phyloP scores from a whole-genome alignment of 92 coral and sea anemone genomes.

The Hydrozoanthus gracilis region DNA sequence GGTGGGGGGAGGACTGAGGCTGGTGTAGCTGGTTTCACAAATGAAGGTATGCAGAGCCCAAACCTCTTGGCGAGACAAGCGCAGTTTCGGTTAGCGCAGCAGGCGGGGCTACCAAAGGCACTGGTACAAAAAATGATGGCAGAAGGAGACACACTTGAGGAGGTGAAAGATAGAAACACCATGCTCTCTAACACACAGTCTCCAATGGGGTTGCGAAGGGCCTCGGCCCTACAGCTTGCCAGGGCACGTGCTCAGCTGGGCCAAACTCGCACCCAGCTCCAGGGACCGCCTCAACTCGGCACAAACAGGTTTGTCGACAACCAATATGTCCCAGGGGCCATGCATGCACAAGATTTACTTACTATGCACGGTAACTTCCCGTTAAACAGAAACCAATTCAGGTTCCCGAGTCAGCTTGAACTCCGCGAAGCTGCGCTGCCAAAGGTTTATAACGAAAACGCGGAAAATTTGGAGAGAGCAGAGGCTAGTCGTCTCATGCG shows the following conservation, averaged over 20 bases:
- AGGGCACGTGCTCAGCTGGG: slow-evolving; percentile 38
- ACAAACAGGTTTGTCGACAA: neutral
- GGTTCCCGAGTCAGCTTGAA: slow-evolving; percentile 1
- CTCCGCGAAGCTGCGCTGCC: neutral
- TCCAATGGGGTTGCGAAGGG: neutral
- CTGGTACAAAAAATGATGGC: slow-evolving; percentile 37
- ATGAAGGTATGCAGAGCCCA: slow-evolving; percentile 15
- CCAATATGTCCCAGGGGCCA: slow-evolving; percentile 15
- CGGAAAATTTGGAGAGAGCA: neutral
- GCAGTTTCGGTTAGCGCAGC: slow-evolving; percentile 27
- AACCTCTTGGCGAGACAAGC: slow-evolving; percentile 13
- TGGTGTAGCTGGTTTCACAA: neutral
- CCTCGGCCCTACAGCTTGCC: slow-evolving; percentile 29
- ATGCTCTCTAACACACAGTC: slow-evolving; percentile 26
- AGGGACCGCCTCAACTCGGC: slow-evolving; percentile 4
- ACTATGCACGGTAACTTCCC: slow-evolving; percentile 19
- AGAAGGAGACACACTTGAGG: slow-evolving; percentile 48
- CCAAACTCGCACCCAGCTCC: slow-evolving; percentile 19
- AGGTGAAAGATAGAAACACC: slow-evolving; percentile 21
- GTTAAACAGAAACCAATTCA: slow-evolving; percentile 21
- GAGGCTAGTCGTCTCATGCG: slow-evolving; percentile 27
- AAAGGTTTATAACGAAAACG: neutral
- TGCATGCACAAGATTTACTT: slow-evolving; percentile 12
- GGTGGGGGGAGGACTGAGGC: slow-evolving; percentile 5
- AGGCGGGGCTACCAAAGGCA: slow-evolving; percentile 38